A percentile compares a stretch with the other conserved stretches of the same genome.
Conservation (phyloP, 2,888 invertebrate species). For the Cosmia pyralina region DNA sequence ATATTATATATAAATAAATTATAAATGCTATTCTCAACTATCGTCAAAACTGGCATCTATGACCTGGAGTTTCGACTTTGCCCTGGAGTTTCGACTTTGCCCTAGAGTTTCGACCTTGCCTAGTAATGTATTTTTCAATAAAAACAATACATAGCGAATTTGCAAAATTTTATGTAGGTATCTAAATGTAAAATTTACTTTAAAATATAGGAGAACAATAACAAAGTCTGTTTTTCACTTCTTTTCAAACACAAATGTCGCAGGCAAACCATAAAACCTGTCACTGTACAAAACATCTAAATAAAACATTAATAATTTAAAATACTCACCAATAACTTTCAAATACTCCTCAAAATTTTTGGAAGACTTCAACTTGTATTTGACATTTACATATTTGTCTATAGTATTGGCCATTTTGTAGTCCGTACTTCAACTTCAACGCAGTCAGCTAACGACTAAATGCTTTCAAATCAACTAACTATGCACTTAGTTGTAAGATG, state of each 20-base stretch:
- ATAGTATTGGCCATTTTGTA: constrained; percentile 55
- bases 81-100: neutral
- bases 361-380: constrained; percentile 78
- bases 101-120: neutral
- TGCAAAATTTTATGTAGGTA: neutral
- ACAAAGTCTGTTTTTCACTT: neutral
- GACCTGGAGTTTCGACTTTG: neutral
- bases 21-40: neutral
- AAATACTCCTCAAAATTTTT: constrained; percentile 82
- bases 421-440: neutral
- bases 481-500: neutral
- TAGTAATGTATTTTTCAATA: neutral
- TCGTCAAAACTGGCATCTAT: neutral
- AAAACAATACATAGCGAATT: neutral
- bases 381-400: constrained; percentile 73
- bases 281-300: neutral
- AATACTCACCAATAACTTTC: constrained; percentile 78
- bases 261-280: neutral
- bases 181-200: neutral
- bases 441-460: constrained; percentile 17
- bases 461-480: neutral
- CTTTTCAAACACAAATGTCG: neutral
- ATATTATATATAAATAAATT: no score
- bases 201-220: no score
- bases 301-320: neutral